These are phyloP conservation scores for Parthenolecanium corni DNA, from an alignment of 2,888 invertebrate genomes.

Conservation along the genomic window DNA sequence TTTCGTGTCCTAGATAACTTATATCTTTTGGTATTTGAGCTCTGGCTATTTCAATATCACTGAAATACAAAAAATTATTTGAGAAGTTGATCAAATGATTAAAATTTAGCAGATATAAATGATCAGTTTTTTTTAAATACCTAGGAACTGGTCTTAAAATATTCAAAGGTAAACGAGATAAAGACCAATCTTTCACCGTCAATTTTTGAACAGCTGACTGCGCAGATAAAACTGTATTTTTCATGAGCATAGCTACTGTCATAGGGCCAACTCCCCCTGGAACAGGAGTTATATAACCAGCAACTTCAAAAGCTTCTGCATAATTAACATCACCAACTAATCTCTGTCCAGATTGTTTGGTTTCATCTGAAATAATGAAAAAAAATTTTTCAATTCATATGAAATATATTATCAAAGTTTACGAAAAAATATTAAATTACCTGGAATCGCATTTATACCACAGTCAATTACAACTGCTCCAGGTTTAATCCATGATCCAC, in stretches of 20 bases:
- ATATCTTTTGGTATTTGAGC: constrained; percentile 80
- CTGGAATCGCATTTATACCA: constrained; percentile 86
- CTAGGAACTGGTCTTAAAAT: constrained; percentile 68
- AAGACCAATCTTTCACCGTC: constrained; percentile 56
- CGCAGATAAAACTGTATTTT: constrained; percentile 83
- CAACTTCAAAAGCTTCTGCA: constrained; percentile 63
- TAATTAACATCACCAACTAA: constrained; percentile 93
- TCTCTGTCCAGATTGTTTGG: constrained; percentile 65
- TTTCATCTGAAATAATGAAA: constrained; percentile 47
- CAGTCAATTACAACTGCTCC: constrained; percentile 98
- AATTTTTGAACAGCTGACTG: constrained; percentile 41
- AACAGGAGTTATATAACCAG: constrained; percentile 85
- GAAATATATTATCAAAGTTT: background rate
- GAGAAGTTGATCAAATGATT: background rate
- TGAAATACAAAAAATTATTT: constrained; percentile 37
- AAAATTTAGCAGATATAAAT: background rate
- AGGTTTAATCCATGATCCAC: constrained; percentile 91
- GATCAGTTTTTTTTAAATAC: constrained; percentile 39
- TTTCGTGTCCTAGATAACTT: constrained; percentile 61
- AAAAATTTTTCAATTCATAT: background rate
- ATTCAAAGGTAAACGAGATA: constrained; percentile 54
- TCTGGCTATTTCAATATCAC: constrained; percentile 83
- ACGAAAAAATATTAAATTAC: constrained; percentile 40
- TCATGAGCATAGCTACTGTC: constrained; percentile 97
- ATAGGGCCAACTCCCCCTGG: constrained; percentile 97